Evolutionary conservation across 1,140 invertebrate species (phyloP).

Genomic region (Caligus rogercresseyi): DNA sequence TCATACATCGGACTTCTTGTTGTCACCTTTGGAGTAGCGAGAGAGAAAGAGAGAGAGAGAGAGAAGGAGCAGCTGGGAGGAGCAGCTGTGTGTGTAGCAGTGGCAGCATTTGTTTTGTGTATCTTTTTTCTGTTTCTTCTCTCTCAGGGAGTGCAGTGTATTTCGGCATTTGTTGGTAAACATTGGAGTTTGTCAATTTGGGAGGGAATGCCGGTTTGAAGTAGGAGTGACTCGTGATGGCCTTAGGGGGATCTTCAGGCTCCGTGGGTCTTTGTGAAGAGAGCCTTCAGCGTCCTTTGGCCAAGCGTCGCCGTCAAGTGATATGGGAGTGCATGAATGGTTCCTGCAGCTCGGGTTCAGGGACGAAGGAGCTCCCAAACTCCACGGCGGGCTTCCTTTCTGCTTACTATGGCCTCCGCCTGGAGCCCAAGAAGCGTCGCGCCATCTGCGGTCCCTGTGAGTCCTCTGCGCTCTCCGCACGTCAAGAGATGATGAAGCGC

Average conservation of each 20-base stretch:
- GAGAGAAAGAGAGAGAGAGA: neutral
- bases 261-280: neutral
- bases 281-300: neutral
- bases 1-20: neutral
- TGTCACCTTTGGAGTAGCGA: neutral
- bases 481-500: neutral
- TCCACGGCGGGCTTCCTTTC: neutral
- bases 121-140: too few relatives aligned
- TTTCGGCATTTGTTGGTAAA: too few relatives aligned
- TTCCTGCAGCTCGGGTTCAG: neutral
- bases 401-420: neutral
- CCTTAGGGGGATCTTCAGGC: neutral
- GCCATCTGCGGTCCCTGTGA: neutral
- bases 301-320: neutral
- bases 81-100: neutral
- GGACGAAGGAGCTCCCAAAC: neutral
- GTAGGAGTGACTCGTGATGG: neutral
- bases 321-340: neutral
- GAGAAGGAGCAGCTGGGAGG: neutral
- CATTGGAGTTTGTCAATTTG: too few relatives aligned
- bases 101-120: neutral
- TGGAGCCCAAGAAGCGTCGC: neutral
- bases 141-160: too few relatives aligned
- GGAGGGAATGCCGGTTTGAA: neutral
- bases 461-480: neutral